Evolutionary conservation across 1,140 invertebrate species (phyloP), one percentile per base, ranked within the genome.

Genomic region (Ceratina calcarata): DNA sequence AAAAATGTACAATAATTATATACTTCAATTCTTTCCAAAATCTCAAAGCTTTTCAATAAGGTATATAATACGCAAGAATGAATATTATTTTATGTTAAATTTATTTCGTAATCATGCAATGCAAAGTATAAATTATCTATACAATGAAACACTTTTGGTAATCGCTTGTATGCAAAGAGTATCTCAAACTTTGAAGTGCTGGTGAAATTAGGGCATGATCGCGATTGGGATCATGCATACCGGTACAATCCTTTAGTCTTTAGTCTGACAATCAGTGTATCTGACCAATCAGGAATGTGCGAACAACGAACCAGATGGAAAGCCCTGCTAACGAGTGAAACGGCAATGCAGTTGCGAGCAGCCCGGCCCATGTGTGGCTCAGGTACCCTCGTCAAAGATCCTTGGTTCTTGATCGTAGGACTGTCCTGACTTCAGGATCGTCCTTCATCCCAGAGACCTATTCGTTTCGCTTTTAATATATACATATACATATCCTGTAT

Each of bases 321-420:
- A 91, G 87, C 89, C 88, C 88, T 90, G 89, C 90, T 92, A 91
- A 92, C 90, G 87, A 92, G 90, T 85, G 89, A 91, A 91, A 92
- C 90, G 86, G 91, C 91, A 89, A 92, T 90, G 90, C 90, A 91
- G 91, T 91, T 91, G 87, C 90, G 91, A 91, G 91, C 91, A 91
- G 90, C 91, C 79, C 91, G 91, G 90, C 91, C 91, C 86, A 91
- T 91, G 91, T 91, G 91, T 91, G 91, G 90, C 90, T 91, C 91
- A 92, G 91, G 91, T 92, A 92, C 91, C 91, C 90, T 92, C 91
- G 88, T 88, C 89, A 82, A 45, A 88, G 87, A 85, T 88, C 87
- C 75, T 77, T 77, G 79, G 74, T 64, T 70, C 67, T 22, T 37
- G 80, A 79, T 85, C 83, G 67, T 81, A 81, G 79, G 79, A 81